Percentiles rank a stretch among this genome's conserved stretches.
Conservation (phyloP, 2,888 invertebrate genomes). For the Fissipunctia ypsillon region DNA sequence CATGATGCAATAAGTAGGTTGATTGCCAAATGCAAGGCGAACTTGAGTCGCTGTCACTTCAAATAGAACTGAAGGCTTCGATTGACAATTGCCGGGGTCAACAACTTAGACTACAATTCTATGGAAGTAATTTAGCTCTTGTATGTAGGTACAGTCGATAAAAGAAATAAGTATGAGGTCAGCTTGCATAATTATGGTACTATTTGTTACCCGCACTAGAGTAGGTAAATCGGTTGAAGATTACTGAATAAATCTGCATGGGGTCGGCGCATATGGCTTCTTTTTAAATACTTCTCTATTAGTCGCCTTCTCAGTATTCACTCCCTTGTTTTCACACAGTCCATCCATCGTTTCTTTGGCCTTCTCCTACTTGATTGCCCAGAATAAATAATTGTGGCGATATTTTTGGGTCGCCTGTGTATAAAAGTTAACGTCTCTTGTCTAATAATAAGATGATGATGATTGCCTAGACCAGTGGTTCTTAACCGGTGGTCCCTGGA, state of each 20-base stretch:
- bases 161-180: background rate
- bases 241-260: background rate
- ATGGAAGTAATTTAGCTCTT: conserved; percentile 21
- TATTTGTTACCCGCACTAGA: background rate
- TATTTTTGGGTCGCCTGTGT: background rate
- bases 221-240: background rate
- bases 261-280: background rate
- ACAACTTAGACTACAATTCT: conserved; percentile 43
- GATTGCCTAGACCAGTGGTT: no score
- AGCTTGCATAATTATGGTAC: background rate
- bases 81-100: conserved; percentile 54
- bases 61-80: conserved; percentile 23
- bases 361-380: background rate
- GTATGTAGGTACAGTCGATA: conserved; percentile 6
- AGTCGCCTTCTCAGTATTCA: background rate
- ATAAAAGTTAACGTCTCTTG: background rate
- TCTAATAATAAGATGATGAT: background rate
- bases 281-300: background rate
- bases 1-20: conserved; percentile 51
- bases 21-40: conserved; percentile 57
- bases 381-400: background rate
- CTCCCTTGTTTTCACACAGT: background rate
- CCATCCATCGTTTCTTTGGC: background rate
- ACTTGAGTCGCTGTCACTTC: conserved; percentile 35
- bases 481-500: no score